phyloP scores from a whole-genome alignment of 2,113 vertebrate genomes.

The Cryptotis parvus region DNA sequence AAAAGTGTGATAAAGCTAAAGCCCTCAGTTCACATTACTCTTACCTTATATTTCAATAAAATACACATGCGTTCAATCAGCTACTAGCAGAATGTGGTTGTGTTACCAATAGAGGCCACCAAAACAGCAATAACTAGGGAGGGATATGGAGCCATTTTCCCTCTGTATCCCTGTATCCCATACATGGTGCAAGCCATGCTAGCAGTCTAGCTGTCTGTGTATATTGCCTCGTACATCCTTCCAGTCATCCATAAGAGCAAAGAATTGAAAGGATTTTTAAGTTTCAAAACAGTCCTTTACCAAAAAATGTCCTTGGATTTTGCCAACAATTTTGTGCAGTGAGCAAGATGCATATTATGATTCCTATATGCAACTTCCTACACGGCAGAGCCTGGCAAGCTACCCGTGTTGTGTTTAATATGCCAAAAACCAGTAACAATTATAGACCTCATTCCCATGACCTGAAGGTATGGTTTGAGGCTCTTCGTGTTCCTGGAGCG shows the following conservation, averaged over 20 bases:
- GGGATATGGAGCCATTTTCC: background rate
- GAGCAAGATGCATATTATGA: background rate
- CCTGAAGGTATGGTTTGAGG: too few species aligned
- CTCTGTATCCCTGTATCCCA: background rate
- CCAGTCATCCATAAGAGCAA: background rate
- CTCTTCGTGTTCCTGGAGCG: too few species aligned
- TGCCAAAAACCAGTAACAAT: too few species aligned
- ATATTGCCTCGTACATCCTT: conserved; percentile 1
- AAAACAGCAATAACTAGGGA: background rate
- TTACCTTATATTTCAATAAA: conserved; percentile 49
- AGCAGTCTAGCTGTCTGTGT: background rate
- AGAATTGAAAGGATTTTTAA: background rate
- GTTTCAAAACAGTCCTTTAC: background rate
- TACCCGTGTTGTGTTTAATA: too few species aligned
- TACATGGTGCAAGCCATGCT: background rate
- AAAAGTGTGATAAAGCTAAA: background rate
- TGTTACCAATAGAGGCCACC: conserved; percentile 6
- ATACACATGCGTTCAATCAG: background rate
- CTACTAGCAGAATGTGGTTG: background rate
- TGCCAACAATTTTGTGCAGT: background rate
- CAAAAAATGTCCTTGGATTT: conserved; percentile 9
- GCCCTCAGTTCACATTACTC: background rate
- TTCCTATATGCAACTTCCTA: too few species aligned
- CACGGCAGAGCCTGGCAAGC: too few species aligned
- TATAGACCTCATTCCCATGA: too few species aligned